phyloP scores from a whole-genome alignment of 2,888 invertebrate genomes.

The Gymnocheta viridis region DNA sequence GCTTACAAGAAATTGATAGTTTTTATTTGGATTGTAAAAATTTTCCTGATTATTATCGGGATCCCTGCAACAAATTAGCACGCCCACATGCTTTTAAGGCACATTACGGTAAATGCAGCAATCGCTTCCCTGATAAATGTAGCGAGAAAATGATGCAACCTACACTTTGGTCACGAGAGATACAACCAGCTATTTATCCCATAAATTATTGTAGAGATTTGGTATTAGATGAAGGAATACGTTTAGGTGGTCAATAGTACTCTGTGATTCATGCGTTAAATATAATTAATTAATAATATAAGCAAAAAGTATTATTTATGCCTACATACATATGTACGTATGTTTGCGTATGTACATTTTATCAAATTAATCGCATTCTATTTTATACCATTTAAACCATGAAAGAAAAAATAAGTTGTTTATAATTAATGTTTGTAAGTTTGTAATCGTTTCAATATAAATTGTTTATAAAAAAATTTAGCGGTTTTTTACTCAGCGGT shows the following conservation, averaged over 20 bases:
- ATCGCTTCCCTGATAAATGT: conserved; percentile 65
- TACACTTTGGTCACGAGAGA: conserved; percentile 70
- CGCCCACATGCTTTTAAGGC: conserved; percentile 70
- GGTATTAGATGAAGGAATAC: conserved; percentile 70
- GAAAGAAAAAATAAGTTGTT: too few relatives aligned
- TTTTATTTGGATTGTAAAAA: conserved; percentile 78
- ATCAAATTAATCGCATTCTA: too few relatives aligned
- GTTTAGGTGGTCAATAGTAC: conserved; percentile 71
- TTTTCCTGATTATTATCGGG: conserved; percentile 78
- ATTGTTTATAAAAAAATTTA: too few relatives aligned
- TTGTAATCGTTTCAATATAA: too few relatives aligned
- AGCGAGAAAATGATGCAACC: conserved; percentile 60
- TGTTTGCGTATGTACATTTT: too few relatives aligned
- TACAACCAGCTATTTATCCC: conserved; percentile 75
- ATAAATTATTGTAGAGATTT: conserved; percentile 67
- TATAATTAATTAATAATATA: conserved; percentile 73
- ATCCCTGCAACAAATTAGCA: conserved; percentile 75
- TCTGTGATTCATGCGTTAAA: conserved; percentile 59
- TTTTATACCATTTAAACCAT: too few relatives aligned
- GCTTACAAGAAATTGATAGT: conserved; percentile 74
- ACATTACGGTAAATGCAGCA: conserved; percentile 72
- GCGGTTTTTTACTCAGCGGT: too few relatives aligned
- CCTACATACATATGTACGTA: too few relatives aligned
- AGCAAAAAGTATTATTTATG: too few relatives aligned
- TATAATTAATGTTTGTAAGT: too few relatives aligned